Percentiles rank a stretch among this genome's conserved stretches.
Evolutionary conservation across 1,140 invertebrate species (phyloP).

Genomic region (Antheraea pernyi): DNA sequence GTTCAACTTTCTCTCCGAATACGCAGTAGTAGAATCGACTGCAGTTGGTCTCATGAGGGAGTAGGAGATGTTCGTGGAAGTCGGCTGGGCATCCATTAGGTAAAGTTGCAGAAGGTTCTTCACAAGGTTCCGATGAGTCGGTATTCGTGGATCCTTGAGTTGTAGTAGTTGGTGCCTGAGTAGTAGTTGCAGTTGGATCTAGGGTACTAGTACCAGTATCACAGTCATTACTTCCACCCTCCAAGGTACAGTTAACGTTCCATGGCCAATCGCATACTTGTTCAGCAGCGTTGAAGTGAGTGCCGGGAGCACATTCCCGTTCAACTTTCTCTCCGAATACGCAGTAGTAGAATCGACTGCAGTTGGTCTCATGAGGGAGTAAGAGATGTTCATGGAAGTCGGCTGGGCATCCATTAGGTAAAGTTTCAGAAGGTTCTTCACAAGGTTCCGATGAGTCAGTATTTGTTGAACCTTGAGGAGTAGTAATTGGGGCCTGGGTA

Average conservation of each 20-base stretch:
- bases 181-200: neutral
- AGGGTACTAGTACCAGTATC: neutral
- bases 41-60: slow-evolving; percentile 49
- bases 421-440: slow-evolving; percentile 3
- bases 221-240: neutral
- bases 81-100: slow-evolving; percentile 46
- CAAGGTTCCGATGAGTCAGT: neutral
- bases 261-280: slow-evolving; percentile 36
- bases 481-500: neutral
- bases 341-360: slow-evolving; percentile 50
- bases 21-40: slow-evolving; percentile 48
- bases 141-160: neutral
- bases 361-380: slow-evolving; percentile 46
- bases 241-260: slow-evolving; percentile 23
- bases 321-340: slow-evolving; percentile 35
- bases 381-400: slow-evolving; percentile 35
- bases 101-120: slow-evolving; percentile 3
- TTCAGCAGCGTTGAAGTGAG: slow-evolving; percentile 13
- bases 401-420: slow-evolving; percentile 42
- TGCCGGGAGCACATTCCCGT: slow-evolving; percentile 25
- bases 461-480: neutral
- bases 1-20: slow-evolving; percentile 35
- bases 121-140: neutral
- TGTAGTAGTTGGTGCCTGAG: neutral
- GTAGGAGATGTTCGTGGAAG: slow-evolving; percentile 28